Evolutionary conservation across 2,888 invertebrate genomes (phyloP).

Genomic region (Pristionchus arcanus): DNA sequence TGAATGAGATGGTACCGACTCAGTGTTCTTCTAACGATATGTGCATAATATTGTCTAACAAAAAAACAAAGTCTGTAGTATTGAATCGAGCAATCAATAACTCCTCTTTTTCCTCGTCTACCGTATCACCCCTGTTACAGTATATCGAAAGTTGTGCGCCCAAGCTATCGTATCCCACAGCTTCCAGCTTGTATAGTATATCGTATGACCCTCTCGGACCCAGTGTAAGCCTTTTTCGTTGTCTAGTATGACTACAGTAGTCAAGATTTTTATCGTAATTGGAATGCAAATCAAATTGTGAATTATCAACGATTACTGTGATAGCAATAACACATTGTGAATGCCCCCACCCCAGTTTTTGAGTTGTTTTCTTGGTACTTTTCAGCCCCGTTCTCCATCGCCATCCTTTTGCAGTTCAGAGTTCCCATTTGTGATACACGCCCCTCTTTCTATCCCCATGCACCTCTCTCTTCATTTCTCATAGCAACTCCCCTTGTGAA

Average conservation of each 20-base stretch:
- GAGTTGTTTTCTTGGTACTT: background rate
- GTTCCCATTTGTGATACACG: constrained; percentile 18
- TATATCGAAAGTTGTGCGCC: constrained; percentile 7
- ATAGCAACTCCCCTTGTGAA: background rate
- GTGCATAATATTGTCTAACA: constrained; percentile 36
- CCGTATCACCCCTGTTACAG: constrained; percentile 1
- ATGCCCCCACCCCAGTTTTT: background rate
- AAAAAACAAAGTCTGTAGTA: constrained; percentile 3
- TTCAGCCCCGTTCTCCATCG: background rate
- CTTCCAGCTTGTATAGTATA: constrained; percentile 12
- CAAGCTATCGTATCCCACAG: constrained; percentile 1
- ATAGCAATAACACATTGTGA: constrained; percentile 25
- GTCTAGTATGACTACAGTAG: constrained; percentile 21
- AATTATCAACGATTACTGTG: constrained; percentile 17
- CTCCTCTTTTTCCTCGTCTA: background rate
- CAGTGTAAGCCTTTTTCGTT: constrained; percentile 20
- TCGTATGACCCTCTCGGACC: background rate
- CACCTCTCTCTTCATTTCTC: background rate
- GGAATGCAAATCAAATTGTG: constrained; percentile 6
- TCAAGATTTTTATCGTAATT: constrained; percentile 5
- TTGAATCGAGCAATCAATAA: constrained; percentile 32
- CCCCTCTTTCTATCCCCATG: background rate
- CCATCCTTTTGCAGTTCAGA: constrained; percentile 36
- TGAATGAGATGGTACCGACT: background rate
- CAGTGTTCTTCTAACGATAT: constrained; percentile 28